These are phyloP conservation scores for Caenorhabditis sp. DNA, from an alignment of 2,888 invertebrate genomes.

Conservation along the genomic window DNA sequence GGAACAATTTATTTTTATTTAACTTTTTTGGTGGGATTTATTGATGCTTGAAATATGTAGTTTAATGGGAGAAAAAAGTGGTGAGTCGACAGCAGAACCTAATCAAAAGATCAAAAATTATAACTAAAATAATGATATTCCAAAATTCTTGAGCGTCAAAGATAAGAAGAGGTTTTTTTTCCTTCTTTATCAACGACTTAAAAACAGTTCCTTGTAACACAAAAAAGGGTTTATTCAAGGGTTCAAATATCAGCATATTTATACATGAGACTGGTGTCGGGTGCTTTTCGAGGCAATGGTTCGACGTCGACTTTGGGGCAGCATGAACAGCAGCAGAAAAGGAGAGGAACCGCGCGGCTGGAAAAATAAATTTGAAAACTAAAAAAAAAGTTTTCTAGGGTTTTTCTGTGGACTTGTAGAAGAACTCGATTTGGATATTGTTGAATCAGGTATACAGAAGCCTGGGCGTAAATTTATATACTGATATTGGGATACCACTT, in stretches of 20 bases:
- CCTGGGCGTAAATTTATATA: no score
- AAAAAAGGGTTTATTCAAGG: background rate
- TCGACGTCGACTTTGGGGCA: conserved; percentile 51
- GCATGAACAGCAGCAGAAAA: conserved; percentile 47
- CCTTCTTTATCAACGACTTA: background rate
- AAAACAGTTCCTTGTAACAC: background rate
- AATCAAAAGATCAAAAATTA: background rate
- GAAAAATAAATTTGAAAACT: no score
- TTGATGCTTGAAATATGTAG: no score
- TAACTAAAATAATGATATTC: background rate
- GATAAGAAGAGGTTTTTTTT: background rate
- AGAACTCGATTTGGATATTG: no score
- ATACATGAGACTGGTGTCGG: conserved; percentile 52
- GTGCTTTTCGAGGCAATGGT: conserved; percentile 42
- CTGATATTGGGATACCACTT: no score
- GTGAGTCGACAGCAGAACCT: no score
- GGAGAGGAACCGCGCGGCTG: conserved; percentile 44
- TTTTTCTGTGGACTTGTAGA: no score
- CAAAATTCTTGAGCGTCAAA: background rate
- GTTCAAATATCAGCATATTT: conserved; percentile 47
- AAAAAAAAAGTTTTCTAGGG: no score
- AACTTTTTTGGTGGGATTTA: no score
- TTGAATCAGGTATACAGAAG: no score
- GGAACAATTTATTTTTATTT: no score
- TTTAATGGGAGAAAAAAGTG: no score